A percentile compares a stretch with the other conserved stretches of the same genome.
These are phyloP conservation scores for Spheniscus humboldti DNA, from an alignment of 2,797 vertebrate species.

Conservation along the genomic window DNA sequence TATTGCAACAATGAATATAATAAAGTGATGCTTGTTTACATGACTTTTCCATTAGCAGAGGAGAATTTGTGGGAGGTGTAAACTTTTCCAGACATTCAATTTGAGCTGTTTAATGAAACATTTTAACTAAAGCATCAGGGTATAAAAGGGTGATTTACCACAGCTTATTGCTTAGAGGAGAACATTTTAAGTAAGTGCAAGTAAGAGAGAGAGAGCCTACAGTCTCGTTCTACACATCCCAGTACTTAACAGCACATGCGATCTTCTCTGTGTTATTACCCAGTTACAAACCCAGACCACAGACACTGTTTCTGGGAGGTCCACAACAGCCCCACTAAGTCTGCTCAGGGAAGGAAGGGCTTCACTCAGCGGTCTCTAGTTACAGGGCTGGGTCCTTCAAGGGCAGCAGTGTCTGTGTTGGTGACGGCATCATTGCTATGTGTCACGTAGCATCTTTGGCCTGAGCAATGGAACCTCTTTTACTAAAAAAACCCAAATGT, in stretches of 20 bases:
- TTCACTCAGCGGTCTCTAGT: neutral
- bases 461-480: neutral
- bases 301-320: neutral
- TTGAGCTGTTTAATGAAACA: conserved; percentile 47
- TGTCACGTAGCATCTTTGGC: neutral
- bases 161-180: neutral
- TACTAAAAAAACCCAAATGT: neutral
- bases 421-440: neutral
- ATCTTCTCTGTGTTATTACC: neutral
- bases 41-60: conserved; percentile 28
- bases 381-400: neutral
- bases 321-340: neutral
- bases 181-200: neutral
- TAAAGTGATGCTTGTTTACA: conserved; percentile 30
- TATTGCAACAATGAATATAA: neutral
- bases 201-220: neutral
- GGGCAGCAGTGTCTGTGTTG: neutral
- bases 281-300: neutral
- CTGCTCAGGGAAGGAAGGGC: neutral
- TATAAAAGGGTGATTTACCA: conserved; percentile 41
- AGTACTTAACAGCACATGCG: neutral
- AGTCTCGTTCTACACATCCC: neutral
- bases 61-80: conserved; percentile 44
- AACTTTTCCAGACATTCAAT: conserved; percentile 46
- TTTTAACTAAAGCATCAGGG: conserved; percentile 17